phyloP scores from a whole-genome alignment of 2,888 invertebrate species.

The Petrolisthes manimaculis region DNA sequence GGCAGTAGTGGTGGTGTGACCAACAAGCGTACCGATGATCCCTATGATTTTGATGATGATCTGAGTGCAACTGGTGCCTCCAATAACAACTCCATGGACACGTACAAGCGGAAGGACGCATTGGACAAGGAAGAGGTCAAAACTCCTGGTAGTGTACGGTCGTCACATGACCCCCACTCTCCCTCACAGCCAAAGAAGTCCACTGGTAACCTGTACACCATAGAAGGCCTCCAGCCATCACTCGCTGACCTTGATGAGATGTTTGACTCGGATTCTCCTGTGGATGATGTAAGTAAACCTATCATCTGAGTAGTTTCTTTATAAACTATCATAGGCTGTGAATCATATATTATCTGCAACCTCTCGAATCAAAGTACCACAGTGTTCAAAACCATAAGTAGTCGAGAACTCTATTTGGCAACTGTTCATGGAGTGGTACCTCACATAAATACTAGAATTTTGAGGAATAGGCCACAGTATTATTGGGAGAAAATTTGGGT shows the following conservation, averaged over 20 bases:
- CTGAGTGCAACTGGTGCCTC: constrained; percentile 69
- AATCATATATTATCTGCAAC: not conserved
- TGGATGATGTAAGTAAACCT: constrained; percentile 67
- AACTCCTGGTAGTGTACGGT: constrained; percentile 56
- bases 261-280: constrained; percentile 91
- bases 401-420: no score
- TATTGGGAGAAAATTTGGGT: no score
- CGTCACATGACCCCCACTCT: constrained; percentile 59
- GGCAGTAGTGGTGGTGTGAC: not conserved
- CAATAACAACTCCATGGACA: constrained; percentile 70
- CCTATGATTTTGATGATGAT: constrained; percentile 82
- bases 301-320: not conserved
- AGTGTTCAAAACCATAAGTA: not conserved
- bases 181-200: constrained; percentile 58
- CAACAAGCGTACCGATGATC: constrained; percentile 72
- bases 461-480: no score
- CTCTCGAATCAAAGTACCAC: no score
- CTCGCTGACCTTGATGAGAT: constrained; percentile 93
- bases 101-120: constrained; percentile 69
- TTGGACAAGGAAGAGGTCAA: constrained; percentile 62
- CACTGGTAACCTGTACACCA: constrained; percentile 80
- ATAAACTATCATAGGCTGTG: not conserved
- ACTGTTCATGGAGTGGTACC: no score
- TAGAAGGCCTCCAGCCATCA: constrained; percentile 89
- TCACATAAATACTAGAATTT: no score